Base-by-base conservation (phyloP, 2,797 vertebrate species). In the Muscicapa comitata region DNA sequence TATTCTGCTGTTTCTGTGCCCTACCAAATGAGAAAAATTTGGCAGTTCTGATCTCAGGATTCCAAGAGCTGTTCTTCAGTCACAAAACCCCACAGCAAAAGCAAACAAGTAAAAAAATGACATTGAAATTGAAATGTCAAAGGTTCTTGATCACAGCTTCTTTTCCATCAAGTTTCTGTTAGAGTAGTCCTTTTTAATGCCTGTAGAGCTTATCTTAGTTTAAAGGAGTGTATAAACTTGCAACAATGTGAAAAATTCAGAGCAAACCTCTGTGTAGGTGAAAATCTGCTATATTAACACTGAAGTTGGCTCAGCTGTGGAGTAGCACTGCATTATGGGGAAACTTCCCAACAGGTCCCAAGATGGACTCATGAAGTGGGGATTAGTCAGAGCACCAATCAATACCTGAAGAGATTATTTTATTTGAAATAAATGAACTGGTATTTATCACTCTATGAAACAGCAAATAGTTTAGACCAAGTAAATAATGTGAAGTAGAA, bases 391-490 rank as follows among this genome's bases (percentile, higher is more conserved):
- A 77, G 53, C 17, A 83, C 72, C 65, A 94, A 83, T 94, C 91
- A 91, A 93, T 96, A 96, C 26, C 68, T 72, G 50, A 88, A 78
- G 78, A 91, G 75, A 83, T 94, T 85, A 93, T 95, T 94, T 95
- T 92, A 91, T 95, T 91, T 95, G 68, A 94, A 89, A 63, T 62
- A 93, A 96, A 95, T 89, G 86, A 87, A 91, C 48, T 33, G 66
- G 54, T 91, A 95, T 96, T 95, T 88, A 92, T 95, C 92, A 94
- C 78, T 86, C 42, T 83, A 53, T 91, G 94, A 92, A 96, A 91
- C 68, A 92, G 81, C 61, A 93, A 93, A 83, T 91, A 81, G 84
- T 92, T 92, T 68, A 95, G 88, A 80, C 73, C 65, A 78, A 92
- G 88, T 92, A 91, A 95, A 93, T 94, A 90, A 95, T 95, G 84